A percentile compares a stretch with the other conserved stretches of the same genome.
Evolutionary conservation across 2,113 vertebrate species (phyloP).

Genomic region (Neodontobutis hainanensis): DNA sequence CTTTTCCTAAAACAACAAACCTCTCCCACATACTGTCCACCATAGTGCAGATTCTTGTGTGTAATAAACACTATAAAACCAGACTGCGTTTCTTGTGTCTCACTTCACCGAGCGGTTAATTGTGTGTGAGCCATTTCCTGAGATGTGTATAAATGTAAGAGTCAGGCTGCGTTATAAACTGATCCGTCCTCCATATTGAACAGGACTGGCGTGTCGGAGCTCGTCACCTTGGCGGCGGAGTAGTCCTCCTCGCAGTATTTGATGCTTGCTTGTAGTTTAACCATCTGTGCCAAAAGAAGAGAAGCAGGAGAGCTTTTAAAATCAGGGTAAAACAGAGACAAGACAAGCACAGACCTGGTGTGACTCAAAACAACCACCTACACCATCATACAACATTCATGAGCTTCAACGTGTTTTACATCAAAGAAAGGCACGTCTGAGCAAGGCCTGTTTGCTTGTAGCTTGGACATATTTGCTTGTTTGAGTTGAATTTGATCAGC

Average conservation of each 20-base stretch:
- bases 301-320: not conserved
- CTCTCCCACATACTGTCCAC: no score
- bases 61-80: no score
- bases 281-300: conserved; percentile 70
- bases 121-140: no score
- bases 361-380: conserved; percentile 3
- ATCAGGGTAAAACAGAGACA: not conserved
- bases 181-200: not conserved
- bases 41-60: no score
- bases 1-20: no score
- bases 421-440: not conserved
- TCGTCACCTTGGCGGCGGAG: conserved; percentile 82
- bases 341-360: conserved; percentile 6
- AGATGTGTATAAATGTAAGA: not conserved
- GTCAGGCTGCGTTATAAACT: conserved; percentile 4
- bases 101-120: no score
- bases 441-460: not conserved
- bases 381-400: not conserved
- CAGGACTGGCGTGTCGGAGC: not conserved
- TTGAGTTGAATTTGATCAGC: conserved; percentile 7
- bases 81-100: no score
- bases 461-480: not conserved
- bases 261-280: conserved; percentile 87
- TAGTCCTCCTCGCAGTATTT: conserved; percentile 93
- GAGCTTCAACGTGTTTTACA: not conserved